Evolutionary conservation across 2,888 invertebrate species (phyloP).

Genomic region (Trachelus stipa): DNA sequence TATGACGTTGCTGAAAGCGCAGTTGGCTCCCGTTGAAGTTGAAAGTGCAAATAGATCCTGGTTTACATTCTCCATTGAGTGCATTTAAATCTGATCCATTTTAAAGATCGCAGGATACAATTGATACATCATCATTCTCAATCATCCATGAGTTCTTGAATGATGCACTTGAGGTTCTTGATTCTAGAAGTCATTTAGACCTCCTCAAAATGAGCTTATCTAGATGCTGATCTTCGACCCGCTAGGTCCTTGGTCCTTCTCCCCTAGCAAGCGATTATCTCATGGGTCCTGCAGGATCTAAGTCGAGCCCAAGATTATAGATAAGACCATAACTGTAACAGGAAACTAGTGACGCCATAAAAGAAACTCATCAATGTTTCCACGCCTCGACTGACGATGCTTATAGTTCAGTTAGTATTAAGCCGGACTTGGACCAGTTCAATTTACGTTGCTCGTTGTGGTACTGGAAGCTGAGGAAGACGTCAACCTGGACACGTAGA

Average conservation of each 20-base stretch:
- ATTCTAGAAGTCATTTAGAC: background rate
- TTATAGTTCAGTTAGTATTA: background rate
- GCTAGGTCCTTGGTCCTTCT: background rate
- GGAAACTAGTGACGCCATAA: background rate
- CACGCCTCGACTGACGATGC: background rate
- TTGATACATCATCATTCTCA: too few relatives aligned
- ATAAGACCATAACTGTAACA: background rate
- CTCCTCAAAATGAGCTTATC: background rate
- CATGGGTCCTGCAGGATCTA: background rate
- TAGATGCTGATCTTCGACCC: background rate
- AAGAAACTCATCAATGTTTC: slow-evolving; percentile 4
- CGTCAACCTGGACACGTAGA: slow-evolving; percentile 4
- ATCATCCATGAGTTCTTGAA: background rate
- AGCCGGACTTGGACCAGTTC: background rate
- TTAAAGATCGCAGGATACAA: too few relatives aligned
- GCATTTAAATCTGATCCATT: background rate
- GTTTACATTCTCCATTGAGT: slow-evolving; percentile 28
- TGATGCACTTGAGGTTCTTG: background rate
- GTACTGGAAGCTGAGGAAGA: background rate
- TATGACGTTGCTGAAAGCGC: slow-evolving; percentile 30
- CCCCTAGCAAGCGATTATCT: background rate
- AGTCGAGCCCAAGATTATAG: background rate
- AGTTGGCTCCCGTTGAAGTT: slow-evolving; percentile 19
- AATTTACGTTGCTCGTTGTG: background rate
- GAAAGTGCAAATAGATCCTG: slow-evolving; percentile 33